A percentile compares a stretch with the other conserved stretches of the same genome.
Evolutionary conservation across 2,113 vertebrate species (phyloP).

Genomic region (Poicephalus meyeri): DNA sequence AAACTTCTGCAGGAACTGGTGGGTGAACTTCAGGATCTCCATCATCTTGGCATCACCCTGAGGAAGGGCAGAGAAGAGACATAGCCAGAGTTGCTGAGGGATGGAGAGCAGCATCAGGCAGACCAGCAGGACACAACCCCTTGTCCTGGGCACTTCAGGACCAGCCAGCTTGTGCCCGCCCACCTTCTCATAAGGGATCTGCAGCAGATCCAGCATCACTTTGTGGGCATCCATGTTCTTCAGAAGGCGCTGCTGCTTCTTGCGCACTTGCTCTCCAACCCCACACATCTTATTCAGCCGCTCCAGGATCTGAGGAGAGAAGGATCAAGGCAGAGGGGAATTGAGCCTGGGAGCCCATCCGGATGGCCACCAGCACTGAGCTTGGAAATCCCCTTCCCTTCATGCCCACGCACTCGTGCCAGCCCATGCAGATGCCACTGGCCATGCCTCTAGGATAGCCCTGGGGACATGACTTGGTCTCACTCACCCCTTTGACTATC

Average conservation of each 20-base stretch:
- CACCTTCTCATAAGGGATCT: constrained; percentile 96
- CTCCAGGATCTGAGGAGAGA: constrained; percentile 86
- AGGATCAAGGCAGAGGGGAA: neutral
- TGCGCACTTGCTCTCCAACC: constrained; percentile 87
- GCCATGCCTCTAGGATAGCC: neutral
- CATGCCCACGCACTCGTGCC: rapidly evolving
- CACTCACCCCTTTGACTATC: constrained; percentile 89
- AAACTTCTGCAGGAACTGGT: constrained; percentile 97
- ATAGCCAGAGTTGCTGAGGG: rapidly evolving
- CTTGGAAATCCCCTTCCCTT: neutral
- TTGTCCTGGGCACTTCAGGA: neutral
- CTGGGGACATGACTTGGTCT: neutral
- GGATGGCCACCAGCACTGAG: neutral
- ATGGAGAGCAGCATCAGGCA: neutral
- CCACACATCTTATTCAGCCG: constrained; percentile 94
- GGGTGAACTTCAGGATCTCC: constrained; percentile 93
- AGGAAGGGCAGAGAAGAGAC: neutral
- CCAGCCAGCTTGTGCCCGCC: neutral
- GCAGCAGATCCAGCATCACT: constrained; percentile 97
- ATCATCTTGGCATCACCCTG: constrained; percentile 94
- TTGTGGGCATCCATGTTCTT: constrained; percentile 99
- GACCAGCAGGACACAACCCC: neutral
- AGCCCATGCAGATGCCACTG: neutral
- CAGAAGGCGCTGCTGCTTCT: constrained; percentile 94
- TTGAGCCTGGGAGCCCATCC: neutral